Evolutionary conservation across 2,113 vertebrate genomes (phyloP), one percentile per base, ranked within the genome.

Genomic region (Cephalopterus ornatus): DNA sequence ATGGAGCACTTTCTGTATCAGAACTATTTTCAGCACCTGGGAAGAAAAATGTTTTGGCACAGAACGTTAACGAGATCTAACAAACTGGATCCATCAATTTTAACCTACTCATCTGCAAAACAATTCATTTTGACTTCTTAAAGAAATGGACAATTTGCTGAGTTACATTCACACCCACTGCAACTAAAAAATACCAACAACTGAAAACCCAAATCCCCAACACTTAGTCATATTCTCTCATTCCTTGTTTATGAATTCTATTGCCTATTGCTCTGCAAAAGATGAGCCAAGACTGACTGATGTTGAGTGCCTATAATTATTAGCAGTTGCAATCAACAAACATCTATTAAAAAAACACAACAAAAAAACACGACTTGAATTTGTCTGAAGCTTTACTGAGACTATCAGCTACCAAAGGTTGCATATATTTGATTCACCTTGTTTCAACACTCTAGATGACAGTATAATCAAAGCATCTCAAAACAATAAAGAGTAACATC

Each of bases 1-100:
- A 99, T 37, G 99, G 99, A 83, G 99, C 99, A 81, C 99, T 99
- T 98, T 99, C 99, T 76, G 99, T 99, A 96, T 99, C 99, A 42
- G 99, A 99, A 98, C 99, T 99, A 97, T 99, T 99, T 95, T 99
- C 99, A 66, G 98, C 99, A 96, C 98, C 99, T 99, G 94, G 92
- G 87, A 88, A 12, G 62, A 37, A n/a, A 55, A 90, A 86, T n/a
- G 47, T 55, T 92, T 76, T 42, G 44, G 42, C 15, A 47, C 87
- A 55, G 91, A 76, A 20, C 0, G 0, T 58, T 63, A 92, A 71
- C 20, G 23, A 83, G 73, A 62, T 77, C 68, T 85, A 79, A 89
- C 9, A 77, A 37, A 77, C 0, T 47, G 4, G 30, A 92, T 42
- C 41, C 65, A 95, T 42, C 55, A 30, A 18, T 85, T 90, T 83